These are phyloP conservation scores for Hemiscyllium ocellatum DNA, from an alignment of 2,113 vertebrate genomes.

Conservation along the genomic window DNA sequence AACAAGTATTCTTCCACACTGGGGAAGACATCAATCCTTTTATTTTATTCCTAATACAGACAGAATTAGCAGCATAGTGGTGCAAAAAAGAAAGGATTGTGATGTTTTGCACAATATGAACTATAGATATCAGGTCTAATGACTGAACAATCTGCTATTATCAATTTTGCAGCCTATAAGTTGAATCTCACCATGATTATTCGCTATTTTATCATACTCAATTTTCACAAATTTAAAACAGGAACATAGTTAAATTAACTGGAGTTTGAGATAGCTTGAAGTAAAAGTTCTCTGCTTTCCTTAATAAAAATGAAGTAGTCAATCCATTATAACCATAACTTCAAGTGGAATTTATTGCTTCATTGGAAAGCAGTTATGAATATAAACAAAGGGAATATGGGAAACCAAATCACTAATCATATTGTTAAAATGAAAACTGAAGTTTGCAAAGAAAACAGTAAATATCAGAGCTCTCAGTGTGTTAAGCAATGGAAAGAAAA, in stretches of 20 bases:
- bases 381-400: slow-evolving; percentile 27
- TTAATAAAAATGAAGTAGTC: neutral
- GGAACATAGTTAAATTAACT: neutral
- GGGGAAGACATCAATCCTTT: neutral
- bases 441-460: slow-evolving; percentile 22
- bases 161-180: neutral
- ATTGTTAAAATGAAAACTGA: slow-evolving; percentile 18
- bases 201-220: neutral
- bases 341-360: slow-evolving; percentile 37
- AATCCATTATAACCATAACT: neutral
- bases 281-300: neutral
- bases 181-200: neutral
- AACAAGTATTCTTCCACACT: neutral
- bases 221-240: neutral
- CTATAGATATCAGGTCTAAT: no score
- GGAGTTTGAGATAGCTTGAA: neutral
- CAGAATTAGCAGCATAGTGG: neutral
- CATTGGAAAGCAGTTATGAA: slow-evolving; percentile 31
- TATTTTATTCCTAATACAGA: neutral
- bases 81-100: neutral
- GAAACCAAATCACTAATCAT: neutral
- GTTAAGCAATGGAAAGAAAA: slow-evolving; percentile 25
- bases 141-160: neutral
- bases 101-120: neutral
- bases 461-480: slow-evolving; percentile 28